phyloP scores from a whole-genome alignment of 2,888 invertebrate species.

The Drosophila mayaguana region DNA sequence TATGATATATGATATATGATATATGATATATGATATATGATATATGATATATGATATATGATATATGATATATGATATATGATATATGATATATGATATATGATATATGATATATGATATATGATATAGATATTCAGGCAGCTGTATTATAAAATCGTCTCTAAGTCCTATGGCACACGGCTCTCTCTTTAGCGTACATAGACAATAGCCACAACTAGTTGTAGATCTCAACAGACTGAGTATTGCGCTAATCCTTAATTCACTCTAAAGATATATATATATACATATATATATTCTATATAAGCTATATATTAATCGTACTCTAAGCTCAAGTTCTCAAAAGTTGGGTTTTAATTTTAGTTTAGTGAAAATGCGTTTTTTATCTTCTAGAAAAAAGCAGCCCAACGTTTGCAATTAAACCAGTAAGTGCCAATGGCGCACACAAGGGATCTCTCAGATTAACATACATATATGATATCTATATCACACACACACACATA shows the following conservation, averaged over 20 bases:
- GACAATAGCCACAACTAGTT: constrained; percentile 54
- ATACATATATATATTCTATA: not conserved
- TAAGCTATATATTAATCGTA: not conserved
- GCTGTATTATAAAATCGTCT: constrained; percentile 33
- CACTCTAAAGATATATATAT: not conserved
- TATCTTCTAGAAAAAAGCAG: constrained; percentile 19
- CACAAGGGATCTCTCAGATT: constrained; percentile 57
- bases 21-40: not conserved
- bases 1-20: not conserved
- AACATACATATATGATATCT: not conserved
- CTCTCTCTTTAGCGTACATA: constrained; percentile 44
- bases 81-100: not conserved
- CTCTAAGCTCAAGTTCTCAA: constrained; percentile 51
- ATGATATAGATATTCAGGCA: not conserved
- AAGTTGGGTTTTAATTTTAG: constrained; percentile 10
- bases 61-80: not conserved
- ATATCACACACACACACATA: not conserved
- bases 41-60: not conserved
- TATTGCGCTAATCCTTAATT: constrained; percentile 46
- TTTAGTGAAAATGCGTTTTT: constrained; percentile 15
- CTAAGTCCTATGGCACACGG: constrained; percentile 26
- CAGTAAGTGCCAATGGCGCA: constrained; percentile 69
- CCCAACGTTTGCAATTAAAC: constrained; percentile 61
- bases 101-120: not conserved
- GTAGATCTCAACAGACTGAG: constrained; percentile 80